Evolutionary conservation across 2,797 vertebrate species (phyloP).

Genomic region (Cyclura pinguis): DNA sequence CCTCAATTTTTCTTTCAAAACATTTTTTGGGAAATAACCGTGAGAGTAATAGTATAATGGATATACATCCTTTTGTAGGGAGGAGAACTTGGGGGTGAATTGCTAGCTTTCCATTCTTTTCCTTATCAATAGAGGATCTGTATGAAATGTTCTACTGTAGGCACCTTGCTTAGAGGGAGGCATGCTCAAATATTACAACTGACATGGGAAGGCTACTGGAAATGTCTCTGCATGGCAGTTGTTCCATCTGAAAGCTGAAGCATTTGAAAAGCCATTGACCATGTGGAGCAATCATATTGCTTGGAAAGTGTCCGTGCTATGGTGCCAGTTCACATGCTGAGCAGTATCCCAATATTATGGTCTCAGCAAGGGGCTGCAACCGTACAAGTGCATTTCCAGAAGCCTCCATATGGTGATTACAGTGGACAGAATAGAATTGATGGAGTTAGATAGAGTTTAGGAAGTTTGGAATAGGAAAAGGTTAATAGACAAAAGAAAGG

Average conservation of each 20-base stretch:
- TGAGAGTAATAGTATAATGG: too few species aligned
- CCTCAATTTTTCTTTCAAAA: conserved; percentile 44
- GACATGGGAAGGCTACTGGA: too few species aligned
- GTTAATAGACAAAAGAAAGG: neutral
- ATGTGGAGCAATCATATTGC: neutral
- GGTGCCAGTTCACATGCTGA: neutral
- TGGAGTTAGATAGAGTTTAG: neutral
- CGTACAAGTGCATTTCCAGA: neutral
- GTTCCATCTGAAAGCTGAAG: neutral
- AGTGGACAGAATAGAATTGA: neutral
- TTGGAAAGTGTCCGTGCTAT: neutral
- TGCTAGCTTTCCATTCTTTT: neutral
- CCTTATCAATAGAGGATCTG: neutral
- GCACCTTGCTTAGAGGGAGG: too few species aligned
- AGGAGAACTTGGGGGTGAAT: neutral
- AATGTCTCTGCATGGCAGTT: neutral
- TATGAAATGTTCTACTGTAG: neutral
- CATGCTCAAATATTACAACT: too few species aligned
- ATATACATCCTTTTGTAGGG: too few species aligned
- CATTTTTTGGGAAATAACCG: conserved; percentile 19
- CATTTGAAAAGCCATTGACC: neutral
- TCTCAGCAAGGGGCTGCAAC: neutral
- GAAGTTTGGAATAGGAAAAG: neutral
- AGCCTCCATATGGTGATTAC: neutral
- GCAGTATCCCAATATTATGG: neutral